These are phyloP conservation scores for Hypomecis atomaria DNA, from an alignment of 2,888 invertebrate species.

Conservation along the genomic window DNA sequence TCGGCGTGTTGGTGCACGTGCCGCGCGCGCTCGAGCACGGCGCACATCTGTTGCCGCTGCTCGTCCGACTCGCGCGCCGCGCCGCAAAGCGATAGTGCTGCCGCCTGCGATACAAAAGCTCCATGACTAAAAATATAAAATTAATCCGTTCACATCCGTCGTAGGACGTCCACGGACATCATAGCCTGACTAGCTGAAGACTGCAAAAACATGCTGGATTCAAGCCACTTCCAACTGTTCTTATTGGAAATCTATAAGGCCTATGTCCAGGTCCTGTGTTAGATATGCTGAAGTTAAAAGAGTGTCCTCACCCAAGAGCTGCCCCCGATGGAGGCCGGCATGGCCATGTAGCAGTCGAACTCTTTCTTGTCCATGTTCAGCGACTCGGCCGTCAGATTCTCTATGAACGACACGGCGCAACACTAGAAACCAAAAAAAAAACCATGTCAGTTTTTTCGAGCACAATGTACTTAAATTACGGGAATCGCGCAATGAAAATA, in stretches of 20 bases:
- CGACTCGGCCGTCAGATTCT: conserved; percentile 97
- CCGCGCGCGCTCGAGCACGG: conserved; percentile 84
- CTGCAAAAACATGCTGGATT: no score
- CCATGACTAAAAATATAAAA: no score
- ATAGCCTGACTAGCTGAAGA: no score
- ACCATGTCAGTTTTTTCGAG: background rate
- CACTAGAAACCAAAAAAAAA: conserved; percentile 85
- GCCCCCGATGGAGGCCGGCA: conserved; percentile 92
- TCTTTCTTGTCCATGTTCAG: conserved; percentile 95
- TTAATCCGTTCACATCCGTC: no score
- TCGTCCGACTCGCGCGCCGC: conserved; percentile 93
- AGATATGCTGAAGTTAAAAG: background rate
- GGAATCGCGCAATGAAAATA: no score
- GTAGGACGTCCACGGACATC: no score
- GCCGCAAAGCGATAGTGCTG: conserved; percentile 92
- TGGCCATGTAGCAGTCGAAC: conserved; percentile 93
- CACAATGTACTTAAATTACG: no score
- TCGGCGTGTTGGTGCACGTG: conserved; percentile 86
- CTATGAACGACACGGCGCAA: conserved; percentile 98
- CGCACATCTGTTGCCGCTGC: conserved; percentile 88
- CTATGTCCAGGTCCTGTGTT: no score
- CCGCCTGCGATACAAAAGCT: conserved; percentile 66
- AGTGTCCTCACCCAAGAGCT: conserved; percentile 87
- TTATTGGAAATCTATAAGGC: no score
- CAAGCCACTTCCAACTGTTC: no score